A percentile compares a stretch with the other conserved stretches of the same genome.
Conservation (phyloP, 35 echinoderm and acorn worm genomes). For the Diadema setosum region DNA sequence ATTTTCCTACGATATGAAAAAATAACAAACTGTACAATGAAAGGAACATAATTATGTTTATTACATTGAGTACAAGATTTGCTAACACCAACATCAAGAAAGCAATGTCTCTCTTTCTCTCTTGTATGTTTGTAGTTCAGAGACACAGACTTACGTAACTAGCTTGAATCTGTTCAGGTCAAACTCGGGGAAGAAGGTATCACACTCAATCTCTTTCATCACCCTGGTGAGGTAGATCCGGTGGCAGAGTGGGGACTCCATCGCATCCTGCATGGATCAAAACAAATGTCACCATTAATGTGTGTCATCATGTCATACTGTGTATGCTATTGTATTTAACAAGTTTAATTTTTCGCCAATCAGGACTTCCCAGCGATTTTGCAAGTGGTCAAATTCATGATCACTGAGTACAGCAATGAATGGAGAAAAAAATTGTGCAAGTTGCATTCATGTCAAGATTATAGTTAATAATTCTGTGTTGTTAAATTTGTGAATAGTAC, state of each 20-base stretch:
- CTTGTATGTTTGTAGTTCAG: too few relatives aligned
- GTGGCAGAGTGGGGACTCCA: conserved; percentile 47
- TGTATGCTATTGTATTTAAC: too few relatives aligned
- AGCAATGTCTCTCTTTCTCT: background rate
- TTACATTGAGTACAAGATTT: background rate
- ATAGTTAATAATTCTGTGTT: too few relatives aligned
- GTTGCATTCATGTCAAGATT: too few relatives aligned
- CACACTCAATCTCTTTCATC: conserved; percentile 56
- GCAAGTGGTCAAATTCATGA: too few relatives aligned
- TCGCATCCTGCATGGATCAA: background rate
- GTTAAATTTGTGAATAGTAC: too few relatives aligned
- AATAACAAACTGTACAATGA: background rate
- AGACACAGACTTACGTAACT: conserved; percentile 44
- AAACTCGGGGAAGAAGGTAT: conserved; percentile 61
- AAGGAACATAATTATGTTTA: background rate
- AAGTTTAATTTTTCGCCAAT: too few relatives aligned
- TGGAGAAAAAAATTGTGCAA: too few relatives aligned
- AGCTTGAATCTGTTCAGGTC: conserved; percentile 26
- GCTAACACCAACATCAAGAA: background rate
- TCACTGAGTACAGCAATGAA: too few relatives aligned
- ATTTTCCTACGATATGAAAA: background rate
- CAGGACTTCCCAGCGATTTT: background rate
- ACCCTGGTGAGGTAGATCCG: conserved; percentile 54
- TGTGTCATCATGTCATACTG: too few relatives aligned
- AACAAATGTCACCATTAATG: background rate